Base-by-base conservation (phyloP, 2,888 invertebrate genomes). In the Aplocera efformata region DNA sequence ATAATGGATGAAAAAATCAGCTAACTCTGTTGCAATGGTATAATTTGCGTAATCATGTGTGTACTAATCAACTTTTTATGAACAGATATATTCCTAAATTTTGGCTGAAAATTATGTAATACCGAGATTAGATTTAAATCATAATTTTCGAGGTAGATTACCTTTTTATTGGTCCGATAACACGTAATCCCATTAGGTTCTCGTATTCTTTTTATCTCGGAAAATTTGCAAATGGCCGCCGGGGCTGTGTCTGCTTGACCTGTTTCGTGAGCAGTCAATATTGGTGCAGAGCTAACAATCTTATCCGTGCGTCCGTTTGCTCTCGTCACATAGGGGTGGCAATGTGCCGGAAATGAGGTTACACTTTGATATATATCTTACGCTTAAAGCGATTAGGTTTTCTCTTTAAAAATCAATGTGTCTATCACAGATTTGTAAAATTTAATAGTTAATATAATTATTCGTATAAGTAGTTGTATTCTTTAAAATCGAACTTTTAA, bases 181-280 rank as follows among this genome's bases (percentile, higher is more conserved):
- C 26, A 32, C 7, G 7, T 33, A 77, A 80, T 79, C 82, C 75
- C 67, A 68, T 78, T 72, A 79, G 80, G 67, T 68, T 63, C 57
- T 52, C 63, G 78, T 81, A 81, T 81, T 75, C 82, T 75, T 83
- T 82, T 84, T 83, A 84, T 85, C 84, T 77, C 60, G 74, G 76
- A 78, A 83, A 83, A 80, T 83, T 84, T 80, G 77, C 80, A 73
- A 83, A 83, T 81, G 81, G 81, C 74, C 72, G 79, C 60, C 56
- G 63, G 48, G 60, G 63, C 58, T 72, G 69, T 70, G 72, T 69
- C 60, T 56, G 75, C 62, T 73, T 83, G 86, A 81, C 84, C 85
- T 58, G 81, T 73, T 79, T 79, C 21, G 74, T 62, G 73, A 70
- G 75, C 35, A 67, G 72, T 79, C 83, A 88, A 86, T 84, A 85